A percentile compares a stretch with the other conserved stretches of the same genome.
These are phyloP conservation scores for Lerista edwardsae DNA, from an alignment of 2,797 vertebrate genomes.

Conservation along the genomic window DNA sequence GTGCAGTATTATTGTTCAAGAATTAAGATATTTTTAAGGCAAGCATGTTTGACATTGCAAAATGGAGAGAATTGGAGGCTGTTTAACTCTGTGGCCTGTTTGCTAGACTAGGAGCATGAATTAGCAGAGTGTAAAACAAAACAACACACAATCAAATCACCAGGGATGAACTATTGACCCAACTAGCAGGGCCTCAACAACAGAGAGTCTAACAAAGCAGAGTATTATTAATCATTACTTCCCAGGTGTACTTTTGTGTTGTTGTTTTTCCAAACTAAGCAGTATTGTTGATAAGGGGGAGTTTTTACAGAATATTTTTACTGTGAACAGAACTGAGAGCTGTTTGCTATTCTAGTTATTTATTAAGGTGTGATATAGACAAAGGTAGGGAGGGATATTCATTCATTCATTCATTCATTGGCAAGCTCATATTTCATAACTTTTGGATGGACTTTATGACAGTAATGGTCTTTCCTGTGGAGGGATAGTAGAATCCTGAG, in stretches of 20 bases:
- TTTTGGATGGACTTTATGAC: not conserved
- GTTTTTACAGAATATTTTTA: constrained; percentile 35
- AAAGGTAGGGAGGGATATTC: not conserved
- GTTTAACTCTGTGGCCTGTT: constrained; percentile 36
- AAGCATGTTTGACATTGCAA: constrained; percentile 38
- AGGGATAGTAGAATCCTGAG: not conserved
- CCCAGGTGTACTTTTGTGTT: constrained; percentile 25
- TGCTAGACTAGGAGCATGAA: constrained; percentile 49
- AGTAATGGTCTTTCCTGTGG: not conserved
- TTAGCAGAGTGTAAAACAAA: constrained; percentile 38
- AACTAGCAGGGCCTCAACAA: constrained; percentile 36
- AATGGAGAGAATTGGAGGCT: constrained; percentile 44
- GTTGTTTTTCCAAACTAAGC: not conserved
- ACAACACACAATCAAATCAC: constrained; percentile 36
- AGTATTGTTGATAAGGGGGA: constrained; percentile 44
- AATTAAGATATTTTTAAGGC: constrained; percentile 49
- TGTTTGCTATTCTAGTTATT: constrained; percentile 42
- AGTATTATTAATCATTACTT: constrained; percentile 56
- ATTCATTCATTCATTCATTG: not conserved
- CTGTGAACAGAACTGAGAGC: not conserved
- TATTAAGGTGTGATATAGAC: not conserved
- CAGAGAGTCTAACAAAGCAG: constrained; percentile 44
- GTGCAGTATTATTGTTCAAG: constrained; percentile 38
- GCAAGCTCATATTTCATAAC: not conserved
- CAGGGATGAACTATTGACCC: constrained; percentile 57